Evolutionary conservation across 2,113 vertebrate species (phyloP).

Genomic region (Cheilinus undulatus): DNA sequence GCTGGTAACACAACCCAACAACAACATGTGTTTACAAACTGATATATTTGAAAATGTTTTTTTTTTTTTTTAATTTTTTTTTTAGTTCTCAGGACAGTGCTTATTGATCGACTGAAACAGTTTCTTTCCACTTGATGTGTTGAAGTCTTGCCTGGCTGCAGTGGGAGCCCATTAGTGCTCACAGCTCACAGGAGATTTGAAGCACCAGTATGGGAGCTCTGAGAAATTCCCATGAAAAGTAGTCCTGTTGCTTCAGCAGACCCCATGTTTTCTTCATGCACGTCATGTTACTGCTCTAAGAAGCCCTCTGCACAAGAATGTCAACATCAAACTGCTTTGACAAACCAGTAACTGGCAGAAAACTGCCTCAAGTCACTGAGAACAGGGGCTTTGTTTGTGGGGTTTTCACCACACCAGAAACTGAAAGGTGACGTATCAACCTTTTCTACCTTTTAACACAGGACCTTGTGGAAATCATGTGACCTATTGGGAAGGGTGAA

Average conservation of each 20-base stretch:
- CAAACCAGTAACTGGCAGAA: not conserved
- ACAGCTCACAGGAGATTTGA: constrained; percentile 22
- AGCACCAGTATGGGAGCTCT: constrained; percentile 1
- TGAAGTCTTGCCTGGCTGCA: constrained; percentile 15
- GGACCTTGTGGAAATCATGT: too few species aligned
- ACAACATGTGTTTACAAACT: not conserved
- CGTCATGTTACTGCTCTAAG: not conserved
- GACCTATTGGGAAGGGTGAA: too few species aligned
- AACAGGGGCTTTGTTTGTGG: not conserved
- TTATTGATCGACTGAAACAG: not conserved
- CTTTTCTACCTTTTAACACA: too few species aligned
- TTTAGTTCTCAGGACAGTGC: not conserved
- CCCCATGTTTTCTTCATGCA: not conserved
- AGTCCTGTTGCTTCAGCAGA: not conserved
- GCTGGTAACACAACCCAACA: not conserved
- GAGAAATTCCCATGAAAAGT: not conserved
- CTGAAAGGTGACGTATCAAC: too few species aligned
- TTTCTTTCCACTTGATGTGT: constrained; percentile 10
- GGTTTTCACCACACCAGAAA: too few species aligned
- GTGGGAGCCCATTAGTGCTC: constrained; percentile 27
- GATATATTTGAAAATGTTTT: not conserved
- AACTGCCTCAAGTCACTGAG: not conserved
- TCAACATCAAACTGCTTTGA: not conserved
- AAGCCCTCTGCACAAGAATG: not conserved
- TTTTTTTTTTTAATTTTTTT: not conserved